Evolutionary conservation across 2,797 vertebrate genomes (phyloP).

Genomic region (Molothrus aeneus): DNA sequence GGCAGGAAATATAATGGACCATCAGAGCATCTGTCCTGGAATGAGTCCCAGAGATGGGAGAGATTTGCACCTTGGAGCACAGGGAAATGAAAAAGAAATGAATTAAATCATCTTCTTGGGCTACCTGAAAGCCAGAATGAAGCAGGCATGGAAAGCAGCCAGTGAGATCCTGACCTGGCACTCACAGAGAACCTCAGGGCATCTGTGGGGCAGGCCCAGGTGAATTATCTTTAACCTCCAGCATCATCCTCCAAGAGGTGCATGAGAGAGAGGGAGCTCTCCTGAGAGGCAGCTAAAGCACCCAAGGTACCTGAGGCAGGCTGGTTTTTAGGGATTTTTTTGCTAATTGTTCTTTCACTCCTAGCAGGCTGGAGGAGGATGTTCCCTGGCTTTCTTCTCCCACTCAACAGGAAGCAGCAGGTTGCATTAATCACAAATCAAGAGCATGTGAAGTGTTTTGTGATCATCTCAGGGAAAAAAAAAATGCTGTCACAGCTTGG

Average conservation of each 20-base stretch:
- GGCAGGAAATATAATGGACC: not conserved
- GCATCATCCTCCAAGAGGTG: not conserved
- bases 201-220: not conserved
- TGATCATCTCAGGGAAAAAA: not conserved
- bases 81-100: not conserved
- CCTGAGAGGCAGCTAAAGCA: not conserved
- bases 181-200: not conserved
- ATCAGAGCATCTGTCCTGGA: not conserved
- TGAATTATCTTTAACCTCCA: not conserved
- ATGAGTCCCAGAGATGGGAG: not conserved
- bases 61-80: not conserved
- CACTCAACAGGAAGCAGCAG: not conserved
- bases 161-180: not conserved
- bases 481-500: not conserved
- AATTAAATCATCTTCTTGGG: not conserved
- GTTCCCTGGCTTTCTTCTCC: not conserved
- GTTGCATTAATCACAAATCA: not conserved
- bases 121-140: slow-evolving; percentile 34
- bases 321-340: not conserved
- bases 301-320: not conserved
- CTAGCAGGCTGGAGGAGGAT: not conserved
- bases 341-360: not conserved
- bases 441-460: not conserved
- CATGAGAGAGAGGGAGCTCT: not conserved
- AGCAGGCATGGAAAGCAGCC: not conserved